Conservation (phyloP, 1,140 invertebrate species). For the Lamellibrachia luymesi region DNA sequence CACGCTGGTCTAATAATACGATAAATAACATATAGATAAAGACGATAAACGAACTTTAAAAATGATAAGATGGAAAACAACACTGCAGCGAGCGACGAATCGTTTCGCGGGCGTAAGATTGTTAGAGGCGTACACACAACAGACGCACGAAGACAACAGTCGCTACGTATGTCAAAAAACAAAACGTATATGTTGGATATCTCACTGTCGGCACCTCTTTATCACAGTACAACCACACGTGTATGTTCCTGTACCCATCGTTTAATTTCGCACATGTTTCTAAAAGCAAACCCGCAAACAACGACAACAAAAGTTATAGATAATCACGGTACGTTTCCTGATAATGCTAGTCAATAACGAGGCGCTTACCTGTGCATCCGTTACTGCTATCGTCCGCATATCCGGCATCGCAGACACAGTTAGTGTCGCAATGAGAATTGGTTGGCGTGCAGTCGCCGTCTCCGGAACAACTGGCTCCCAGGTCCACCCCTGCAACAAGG, state of each 20-base stretch:
- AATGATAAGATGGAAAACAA: not conserved
- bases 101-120: not conserved
- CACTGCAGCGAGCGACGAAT: not conserved
- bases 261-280: not conserved
- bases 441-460: not conserved
- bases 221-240: not conserved
- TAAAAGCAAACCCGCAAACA: not conserved
- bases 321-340: not conserved
- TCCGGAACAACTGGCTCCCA: not conserved
- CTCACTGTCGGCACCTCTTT: not conserved
- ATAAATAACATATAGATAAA: not conserved
- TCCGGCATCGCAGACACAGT: not conserved
- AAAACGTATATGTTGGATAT: not conserved
- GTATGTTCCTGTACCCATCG: not conserved
- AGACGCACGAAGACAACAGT: not conserved
- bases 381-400: not conserved
- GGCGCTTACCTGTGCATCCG: not conserved
- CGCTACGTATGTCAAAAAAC: not conserved
- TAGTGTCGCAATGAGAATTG: not conserved
- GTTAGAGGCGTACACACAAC: not conserved
- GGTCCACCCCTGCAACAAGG: not conserved
- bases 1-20: not conserved
- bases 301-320: not conserved
- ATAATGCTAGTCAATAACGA: not conserved
- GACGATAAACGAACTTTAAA: not conserved